Percentiles rank a stretch among this genome's conserved stretches.
phyloP scores from a whole-genome alignment of 2,888 invertebrate species.

The Agrotis puta region DNA sequence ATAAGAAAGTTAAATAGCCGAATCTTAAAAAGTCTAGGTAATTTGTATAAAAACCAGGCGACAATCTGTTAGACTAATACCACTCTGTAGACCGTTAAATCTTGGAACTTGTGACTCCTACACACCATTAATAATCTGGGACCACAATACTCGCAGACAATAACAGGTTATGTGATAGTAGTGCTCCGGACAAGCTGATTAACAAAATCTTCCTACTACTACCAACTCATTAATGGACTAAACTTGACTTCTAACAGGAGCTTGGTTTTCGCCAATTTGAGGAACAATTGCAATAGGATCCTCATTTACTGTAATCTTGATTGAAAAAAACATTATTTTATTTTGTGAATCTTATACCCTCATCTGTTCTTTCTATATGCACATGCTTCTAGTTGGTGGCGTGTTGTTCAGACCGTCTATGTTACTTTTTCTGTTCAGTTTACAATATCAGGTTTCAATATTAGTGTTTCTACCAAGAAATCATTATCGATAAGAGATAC shows the following conservation, averaged over 20 bases:
- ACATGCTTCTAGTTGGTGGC: no score
- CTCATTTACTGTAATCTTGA: background rate
- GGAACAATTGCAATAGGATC: background rate
- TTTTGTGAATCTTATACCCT: no score
- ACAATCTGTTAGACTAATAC: background rate
- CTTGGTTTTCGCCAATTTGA: background rate
- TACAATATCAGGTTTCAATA: background rate
- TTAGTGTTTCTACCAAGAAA: background rate
- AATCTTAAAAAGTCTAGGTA: background rate
- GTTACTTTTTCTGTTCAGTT: background rate
- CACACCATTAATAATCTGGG: no score
- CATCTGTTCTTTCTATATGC: no score
- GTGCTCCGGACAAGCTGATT: no score
- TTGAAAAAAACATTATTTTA: no score
- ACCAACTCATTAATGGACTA: background rate
- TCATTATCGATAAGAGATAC: constrained; percentile 64
- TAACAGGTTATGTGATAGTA: no score
- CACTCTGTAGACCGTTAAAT: no score
- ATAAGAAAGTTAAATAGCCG: background rate
- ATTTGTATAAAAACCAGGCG: background rate
- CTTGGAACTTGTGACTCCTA: no score
- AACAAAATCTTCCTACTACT: no score
- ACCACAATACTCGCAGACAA: no score
- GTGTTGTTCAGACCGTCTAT: no score
- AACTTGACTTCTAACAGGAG: background rate